Conservation (phyloP, 2,113 vertebrate genomes). For the Ptilonorhynchus violaceus region DNA sequence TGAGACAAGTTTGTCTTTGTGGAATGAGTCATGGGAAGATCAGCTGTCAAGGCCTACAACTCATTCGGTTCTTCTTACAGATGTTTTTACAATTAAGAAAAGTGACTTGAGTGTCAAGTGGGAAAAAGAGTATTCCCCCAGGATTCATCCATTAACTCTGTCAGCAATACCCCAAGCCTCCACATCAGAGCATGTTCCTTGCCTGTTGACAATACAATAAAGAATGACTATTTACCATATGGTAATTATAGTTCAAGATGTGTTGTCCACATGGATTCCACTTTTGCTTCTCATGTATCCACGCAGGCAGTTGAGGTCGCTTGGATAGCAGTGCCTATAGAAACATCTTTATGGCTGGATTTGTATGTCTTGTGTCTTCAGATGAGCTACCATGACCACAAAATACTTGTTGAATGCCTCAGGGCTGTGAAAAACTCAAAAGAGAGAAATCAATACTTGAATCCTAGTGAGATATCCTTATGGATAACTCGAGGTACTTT, state of each 20-base stretch:
- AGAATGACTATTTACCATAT: constrained; percentile 38
- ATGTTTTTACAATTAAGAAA: constrained; percentile 53
- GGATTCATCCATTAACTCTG: constrained; percentile 46
- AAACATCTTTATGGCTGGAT: neutral
- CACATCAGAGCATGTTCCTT: constrained; percentile 43
- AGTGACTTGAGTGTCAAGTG: constrained; percentile 45
- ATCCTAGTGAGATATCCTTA: neutral
- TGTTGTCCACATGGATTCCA: constrained; percentile 39
- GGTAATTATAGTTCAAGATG: constrained; percentile 56
- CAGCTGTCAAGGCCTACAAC: constrained; percentile 49
- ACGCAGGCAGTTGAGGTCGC: neutral
- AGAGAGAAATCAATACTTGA: neutral
- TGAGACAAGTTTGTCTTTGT: constrained; percentile 42
- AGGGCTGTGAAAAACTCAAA: neutral
- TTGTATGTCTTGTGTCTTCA: neutral
- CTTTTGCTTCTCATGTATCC: neutral
- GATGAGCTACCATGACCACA: neutral
- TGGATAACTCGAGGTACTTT: neutral
- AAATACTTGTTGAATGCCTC: neutral
- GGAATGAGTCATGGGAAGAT: constrained; percentile 33
- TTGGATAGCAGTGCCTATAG: neutral
- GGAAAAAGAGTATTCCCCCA: constrained; percentile 35
- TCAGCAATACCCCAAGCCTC: constrained; percentile 26
- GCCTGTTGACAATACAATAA: constrained; percentile 50
- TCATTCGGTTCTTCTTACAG: constrained; percentile 49